A percentile compares a stretch with the other conserved stretches of the same genome.
Evolutionary conservation across 2,888 invertebrate species (phyloP).

Genomic region (Cephus nigrinus): DNA sequence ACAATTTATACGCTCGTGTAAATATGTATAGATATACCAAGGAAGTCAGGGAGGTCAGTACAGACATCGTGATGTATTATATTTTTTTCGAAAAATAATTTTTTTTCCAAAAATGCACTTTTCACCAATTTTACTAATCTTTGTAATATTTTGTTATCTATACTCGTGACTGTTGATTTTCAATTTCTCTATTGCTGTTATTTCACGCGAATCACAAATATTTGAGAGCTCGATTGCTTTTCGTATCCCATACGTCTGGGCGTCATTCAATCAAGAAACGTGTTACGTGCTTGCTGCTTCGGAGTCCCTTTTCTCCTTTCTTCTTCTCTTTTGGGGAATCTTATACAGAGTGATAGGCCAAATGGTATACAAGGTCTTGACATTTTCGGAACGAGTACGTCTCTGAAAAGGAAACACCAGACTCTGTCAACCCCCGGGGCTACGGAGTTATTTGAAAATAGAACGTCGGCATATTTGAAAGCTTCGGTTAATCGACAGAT

Average conservation of each 20-base stretch:
- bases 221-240: neutral
- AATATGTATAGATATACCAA: neutral
- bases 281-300: neutral
- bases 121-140: neutral
- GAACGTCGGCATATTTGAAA: neutral
- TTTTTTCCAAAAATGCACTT: neutral
- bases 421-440: neutral
- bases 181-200: neutral
- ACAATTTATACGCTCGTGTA: neutral
- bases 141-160: neutral
- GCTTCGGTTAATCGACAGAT: neutral
- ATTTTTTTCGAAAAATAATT: no score
- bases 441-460: neutral
- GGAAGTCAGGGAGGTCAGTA: neutral
- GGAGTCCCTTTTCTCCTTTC: neutral
- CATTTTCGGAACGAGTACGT: neutral
- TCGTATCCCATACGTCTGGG: neutral
- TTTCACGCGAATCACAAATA: neutral
- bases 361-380: neutral
- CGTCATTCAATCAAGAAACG: neutral
- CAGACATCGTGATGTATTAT: no score
- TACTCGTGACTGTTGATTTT: neutral
- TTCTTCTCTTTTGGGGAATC: neutral
- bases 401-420: neutral
- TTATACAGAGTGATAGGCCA: neutral